Conservation (phyloP, 2,797 vertebrate genomes). For the Dipus sagitta region DNA sequence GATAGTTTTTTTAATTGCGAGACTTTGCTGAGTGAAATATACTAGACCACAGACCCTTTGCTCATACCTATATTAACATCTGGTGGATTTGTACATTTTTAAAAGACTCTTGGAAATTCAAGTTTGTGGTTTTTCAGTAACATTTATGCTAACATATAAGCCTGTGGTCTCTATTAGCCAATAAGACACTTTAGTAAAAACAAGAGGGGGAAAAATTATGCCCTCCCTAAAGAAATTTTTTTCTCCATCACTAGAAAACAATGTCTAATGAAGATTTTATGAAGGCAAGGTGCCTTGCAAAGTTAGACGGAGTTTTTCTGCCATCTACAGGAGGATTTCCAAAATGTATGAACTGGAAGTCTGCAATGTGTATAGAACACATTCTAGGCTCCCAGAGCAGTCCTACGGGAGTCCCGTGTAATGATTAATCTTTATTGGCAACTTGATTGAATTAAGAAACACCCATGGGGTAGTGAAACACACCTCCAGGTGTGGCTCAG, state of each 20-base stretch:
- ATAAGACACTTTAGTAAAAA: neutral
- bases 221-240: neutral
- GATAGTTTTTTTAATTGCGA: neutral
- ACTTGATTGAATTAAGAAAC: neutral
- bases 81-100: neutral
- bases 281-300: neutral
- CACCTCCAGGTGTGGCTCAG: neutral
- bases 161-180: neutral
- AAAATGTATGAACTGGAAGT: neutral
- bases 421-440: neutral
- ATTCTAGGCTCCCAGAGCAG: rapidly evolving
- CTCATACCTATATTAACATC: neutral
- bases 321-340: slow-evolving; percentile 52
- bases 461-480: neutral
- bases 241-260: neutral
- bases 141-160: neutral
- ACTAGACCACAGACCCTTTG: neutral
- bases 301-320: neutral
- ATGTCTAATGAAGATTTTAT: neutral
- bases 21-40: neutral
- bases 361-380: no score
- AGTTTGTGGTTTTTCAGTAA: neutral
- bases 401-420: no score
- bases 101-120: neutral
- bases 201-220: neutral